Percentiles rank a stretch among this genome's conserved stretches.
phyloP scores from a whole-genome alignment of 2,797 vertebrate species.

The Falco cherrug region DNA sequence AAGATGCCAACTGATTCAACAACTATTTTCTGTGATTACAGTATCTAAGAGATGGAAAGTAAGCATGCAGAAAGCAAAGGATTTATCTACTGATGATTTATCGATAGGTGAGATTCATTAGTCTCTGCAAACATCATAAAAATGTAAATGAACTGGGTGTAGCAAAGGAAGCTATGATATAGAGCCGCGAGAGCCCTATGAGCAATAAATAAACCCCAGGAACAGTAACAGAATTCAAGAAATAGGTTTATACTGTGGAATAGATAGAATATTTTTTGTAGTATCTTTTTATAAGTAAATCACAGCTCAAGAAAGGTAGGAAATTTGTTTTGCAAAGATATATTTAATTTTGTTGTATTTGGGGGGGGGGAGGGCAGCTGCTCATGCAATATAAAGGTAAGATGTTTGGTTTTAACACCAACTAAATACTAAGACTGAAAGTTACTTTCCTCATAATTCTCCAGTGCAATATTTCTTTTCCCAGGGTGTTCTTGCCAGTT shows the following conservation, averaged over 20 bases:
- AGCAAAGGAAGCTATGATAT: background rate
- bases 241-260: background rate
- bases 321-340: background rate
- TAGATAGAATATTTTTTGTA: background rate
- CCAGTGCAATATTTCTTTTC: background rate
- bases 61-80: background rate
- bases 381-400: background rate
- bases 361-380: background rate
- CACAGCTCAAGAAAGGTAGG: background rate
- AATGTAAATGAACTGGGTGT: background rate
- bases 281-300: background rate
- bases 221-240: background rate
- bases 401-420: background rate
- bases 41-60: background rate
- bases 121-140: background rate
- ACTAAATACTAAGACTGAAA: background rate
- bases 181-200: background rate
- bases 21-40: background rate
- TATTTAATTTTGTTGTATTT: background rate
- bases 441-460: background rate
- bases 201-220: background rate
- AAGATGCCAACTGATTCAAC: background rate
- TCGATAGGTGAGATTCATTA: background rate
- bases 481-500: background rate
- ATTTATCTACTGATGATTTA: background rate